Conservation (phyloP, 2,797 vertebrate genomes). For the Cossypha heuglini region DNA sequence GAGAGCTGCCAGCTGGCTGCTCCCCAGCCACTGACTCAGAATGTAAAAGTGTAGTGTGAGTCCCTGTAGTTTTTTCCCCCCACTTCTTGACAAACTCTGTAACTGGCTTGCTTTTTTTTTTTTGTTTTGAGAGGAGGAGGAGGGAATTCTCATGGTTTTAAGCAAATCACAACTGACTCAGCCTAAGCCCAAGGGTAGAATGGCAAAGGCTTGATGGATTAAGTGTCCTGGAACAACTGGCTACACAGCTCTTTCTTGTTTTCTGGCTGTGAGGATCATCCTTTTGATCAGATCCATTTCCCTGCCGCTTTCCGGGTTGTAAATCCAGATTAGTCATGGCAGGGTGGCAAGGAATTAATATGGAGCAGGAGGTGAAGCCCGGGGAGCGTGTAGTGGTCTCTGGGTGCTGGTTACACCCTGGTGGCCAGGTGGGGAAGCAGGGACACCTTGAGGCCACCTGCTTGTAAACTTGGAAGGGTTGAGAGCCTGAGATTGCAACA, state of each 20-base stretch:
- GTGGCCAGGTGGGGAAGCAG: not conserved
- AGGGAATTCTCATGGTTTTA: conserved; percentile 67
- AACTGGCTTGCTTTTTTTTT: not conserved
- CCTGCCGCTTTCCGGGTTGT: not conserved
- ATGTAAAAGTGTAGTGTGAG: not conserved
- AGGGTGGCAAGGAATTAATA: conserved; percentile 10
- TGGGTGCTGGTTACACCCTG: not conserved
- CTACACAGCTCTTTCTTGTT: conserved; percentile 51
- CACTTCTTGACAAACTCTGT: not conserved
- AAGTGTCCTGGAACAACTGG: conserved; percentile 63
- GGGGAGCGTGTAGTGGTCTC: not conserved
- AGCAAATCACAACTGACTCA: conserved; percentile 56
- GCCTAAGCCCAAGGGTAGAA: conserved; percentile 59
- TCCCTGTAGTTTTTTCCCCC: accelerated
- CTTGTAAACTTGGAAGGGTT: not conserved
- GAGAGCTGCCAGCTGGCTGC: not conserved
- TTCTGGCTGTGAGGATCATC: conserved; percentile 32
- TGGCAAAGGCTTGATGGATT: conserved; percentile 22
- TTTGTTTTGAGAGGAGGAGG: not conserved
- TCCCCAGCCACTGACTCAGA: conserved; percentile 11
- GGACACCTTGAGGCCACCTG: not conserved
- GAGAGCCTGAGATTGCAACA: not conserved
- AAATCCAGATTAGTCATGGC: conserved; percentile 29
- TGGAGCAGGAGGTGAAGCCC: not conserved
- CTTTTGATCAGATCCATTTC: conserved; percentile 53